Evolutionary conservation across 2,113 vertebrate species (phyloP).

Genomic region (Takifugu bimaculatus): DNA sequence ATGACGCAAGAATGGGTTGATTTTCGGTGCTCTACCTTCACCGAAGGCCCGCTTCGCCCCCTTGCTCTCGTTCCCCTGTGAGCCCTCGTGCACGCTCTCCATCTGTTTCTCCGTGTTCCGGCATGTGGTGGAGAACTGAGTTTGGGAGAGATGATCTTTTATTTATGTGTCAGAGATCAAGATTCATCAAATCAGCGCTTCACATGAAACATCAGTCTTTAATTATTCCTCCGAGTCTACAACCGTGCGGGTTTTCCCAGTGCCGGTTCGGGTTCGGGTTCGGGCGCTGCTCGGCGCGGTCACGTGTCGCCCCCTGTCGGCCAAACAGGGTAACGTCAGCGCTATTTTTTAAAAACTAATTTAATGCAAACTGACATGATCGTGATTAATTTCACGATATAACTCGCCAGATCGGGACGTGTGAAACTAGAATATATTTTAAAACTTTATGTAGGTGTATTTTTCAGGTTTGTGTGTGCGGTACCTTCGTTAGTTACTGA

Average conservation of each 20-base stretch:
- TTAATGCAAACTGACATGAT: no score
- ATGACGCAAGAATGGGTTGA: conserved; percentile 50
- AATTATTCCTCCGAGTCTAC: conserved; percentile 38
- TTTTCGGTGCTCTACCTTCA: conserved; percentile 36
- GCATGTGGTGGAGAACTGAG: conserved; percentile 3
- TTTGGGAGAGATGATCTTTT: conserved; percentile 40
- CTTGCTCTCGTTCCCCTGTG: conserved; percentile 18
- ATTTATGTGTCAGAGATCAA: conserved; percentile 42
- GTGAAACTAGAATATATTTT: no score
- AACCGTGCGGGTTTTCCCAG: conserved; percentile 37
- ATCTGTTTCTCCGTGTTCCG: conserved; percentile 8
- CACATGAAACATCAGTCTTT: conserved; percentile 14
- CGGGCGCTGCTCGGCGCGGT: conserved; percentile 1
- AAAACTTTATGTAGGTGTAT: no score
- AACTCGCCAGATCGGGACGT: no score
- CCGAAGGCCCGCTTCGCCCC: conserved; percentile 20
- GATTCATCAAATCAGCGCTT: conserved; percentile 20
- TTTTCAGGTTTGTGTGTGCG: no score
- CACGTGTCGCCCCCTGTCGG: conserved; percentile 47
- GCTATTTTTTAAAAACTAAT: no score
- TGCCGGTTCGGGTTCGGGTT: no score
- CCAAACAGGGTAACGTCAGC: neutral
- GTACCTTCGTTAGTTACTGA: no score
- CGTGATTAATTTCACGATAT: no score
- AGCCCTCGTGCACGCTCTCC: no score